These are phyloP conservation scores for Lepidurus apus DNA, from an alignment of 1,140 invertebrate genomes.

Conservation along the genomic window DNA sequence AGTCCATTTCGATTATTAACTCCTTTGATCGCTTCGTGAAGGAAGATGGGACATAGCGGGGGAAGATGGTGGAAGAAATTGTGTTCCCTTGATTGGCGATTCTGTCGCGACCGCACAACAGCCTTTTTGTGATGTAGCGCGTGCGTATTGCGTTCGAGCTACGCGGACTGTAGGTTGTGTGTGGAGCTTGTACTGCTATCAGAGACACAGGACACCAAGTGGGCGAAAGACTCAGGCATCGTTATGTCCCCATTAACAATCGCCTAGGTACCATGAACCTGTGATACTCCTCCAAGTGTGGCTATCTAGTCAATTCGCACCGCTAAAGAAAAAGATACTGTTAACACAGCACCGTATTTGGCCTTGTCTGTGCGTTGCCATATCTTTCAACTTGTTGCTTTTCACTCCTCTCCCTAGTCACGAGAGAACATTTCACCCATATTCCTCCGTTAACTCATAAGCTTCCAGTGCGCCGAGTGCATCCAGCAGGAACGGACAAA, in stretches of 20 bases:
- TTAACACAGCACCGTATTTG: neutral
- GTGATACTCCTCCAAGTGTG: neutral
- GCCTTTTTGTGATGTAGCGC: neutral
- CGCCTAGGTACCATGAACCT: neutral
- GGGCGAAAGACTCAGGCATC: neutral
- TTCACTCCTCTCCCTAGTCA: neutral
- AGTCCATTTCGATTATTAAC: neutral
- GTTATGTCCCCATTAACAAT: slow-evolving; percentile 9
- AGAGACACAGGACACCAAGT: neutral
- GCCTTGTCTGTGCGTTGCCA: neutral
- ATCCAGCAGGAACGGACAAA: neutral
- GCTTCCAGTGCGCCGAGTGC: neutral
- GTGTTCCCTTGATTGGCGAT: slow-evolving; percentile 10
- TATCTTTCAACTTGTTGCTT: slow-evolving; percentile 11
- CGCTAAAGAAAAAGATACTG: neutral
- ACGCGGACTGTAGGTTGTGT: neutral
- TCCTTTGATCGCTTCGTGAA: neutral
- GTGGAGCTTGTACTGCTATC: slow-evolving; percentile 2
- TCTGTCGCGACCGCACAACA: slow-evolving; percentile 8
- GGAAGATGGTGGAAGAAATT: neutral
- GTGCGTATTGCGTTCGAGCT: neutral
- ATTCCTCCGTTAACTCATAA: neutral
- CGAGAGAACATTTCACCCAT: neutral
- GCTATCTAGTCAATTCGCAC: neutral
- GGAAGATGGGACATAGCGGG: neutral